phyloP scores from a whole-genome alignment of 2,888 invertebrate species.

The Nipponacmea schrenckii region DNA sequence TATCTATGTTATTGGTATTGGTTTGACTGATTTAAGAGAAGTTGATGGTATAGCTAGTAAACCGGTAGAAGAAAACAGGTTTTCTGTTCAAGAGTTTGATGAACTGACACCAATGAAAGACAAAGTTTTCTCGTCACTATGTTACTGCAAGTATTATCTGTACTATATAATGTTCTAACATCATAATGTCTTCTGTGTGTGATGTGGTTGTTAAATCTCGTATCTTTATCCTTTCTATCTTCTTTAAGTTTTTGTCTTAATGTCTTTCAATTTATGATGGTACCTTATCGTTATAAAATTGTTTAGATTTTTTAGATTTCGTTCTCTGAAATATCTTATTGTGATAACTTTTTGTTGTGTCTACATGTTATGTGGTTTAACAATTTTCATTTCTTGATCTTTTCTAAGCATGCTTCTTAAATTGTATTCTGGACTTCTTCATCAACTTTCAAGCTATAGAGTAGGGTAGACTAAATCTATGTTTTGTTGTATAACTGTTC shows the following conservation, averaged over 20 bases:
- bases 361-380: not conserved
- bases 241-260: too few species aligned
- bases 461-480: too few species aligned
- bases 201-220: too few species aligned
- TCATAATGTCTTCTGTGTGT: not conserved
- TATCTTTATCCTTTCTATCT: too few species aligned
- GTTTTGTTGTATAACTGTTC: too few species aligned
- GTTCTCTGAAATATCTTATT: too few species aligned
- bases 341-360: not conserved
- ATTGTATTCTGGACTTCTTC: too few species aligned
- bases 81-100: slow-evolving; percentile 34
- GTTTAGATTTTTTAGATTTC: not conserved
- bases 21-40: slow-evolving; percentile 36
- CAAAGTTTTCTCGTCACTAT: slow-evolving; percentile 25
- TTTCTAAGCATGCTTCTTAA: too few species aligned
- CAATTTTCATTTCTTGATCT: slow-evolving; percentile 13
- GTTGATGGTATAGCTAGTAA: slow-evolving; percentile 38
- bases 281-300: not conserved
- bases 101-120: slow-evolving; percentile 29
- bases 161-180: too few species aligned
- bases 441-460: too few species aligned
- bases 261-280: too few species aligned
- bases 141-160: slow-evolving; percentile 4
- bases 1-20: slow-evolving; percentile 34
- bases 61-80: slow-evolving; percentile 37